Percentiles rank a stretch among this genome's conserved stretches.
phyloP scores from a whole-genome alignment of 2,888 invertebrate genomes.

The Phalera bucephala region DNA sequence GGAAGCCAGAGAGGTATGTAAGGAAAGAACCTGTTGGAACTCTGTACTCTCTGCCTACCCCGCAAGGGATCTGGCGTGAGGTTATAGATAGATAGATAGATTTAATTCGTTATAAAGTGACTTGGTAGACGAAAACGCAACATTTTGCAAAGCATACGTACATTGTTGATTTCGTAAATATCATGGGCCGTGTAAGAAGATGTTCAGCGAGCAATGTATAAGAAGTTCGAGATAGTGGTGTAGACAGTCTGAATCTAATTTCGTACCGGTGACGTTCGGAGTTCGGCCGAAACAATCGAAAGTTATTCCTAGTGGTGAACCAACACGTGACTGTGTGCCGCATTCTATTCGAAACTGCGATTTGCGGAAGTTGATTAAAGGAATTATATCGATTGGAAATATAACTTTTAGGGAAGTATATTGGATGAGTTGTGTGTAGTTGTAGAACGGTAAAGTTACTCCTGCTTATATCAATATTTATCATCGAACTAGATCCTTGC shows the following conservation, averaged over 20 bases:
- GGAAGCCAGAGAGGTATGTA: no score
- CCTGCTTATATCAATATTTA: no score
- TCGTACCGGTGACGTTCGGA: conserved; percentile 64
- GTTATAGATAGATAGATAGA: no score
- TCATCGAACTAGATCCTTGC: no score
- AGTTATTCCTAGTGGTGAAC: conserved; percentile 76
- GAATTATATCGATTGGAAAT: conserved; percentile 20
- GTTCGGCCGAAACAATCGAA: conserved; percentile 71
- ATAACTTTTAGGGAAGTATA: no score
- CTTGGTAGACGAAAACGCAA: neutral
- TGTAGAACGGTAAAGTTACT: no score
- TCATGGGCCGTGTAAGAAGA: conserved; percentile 14
- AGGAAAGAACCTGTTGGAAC: no score
- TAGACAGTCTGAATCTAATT: conserved; percentile 70
- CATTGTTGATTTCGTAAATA: conserved; percentile 16
- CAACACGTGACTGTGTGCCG: conserved; percentile 63
- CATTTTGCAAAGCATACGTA: no score
- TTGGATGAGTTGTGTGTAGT: no score
- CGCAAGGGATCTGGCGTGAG: no score
- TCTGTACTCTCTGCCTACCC: no score
- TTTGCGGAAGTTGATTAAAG: conserved; percentile 57
- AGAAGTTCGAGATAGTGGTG: conserved; percentile 43
- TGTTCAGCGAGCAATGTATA: conserved; percentile 38
- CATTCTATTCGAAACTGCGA: conserved; percentile 58
- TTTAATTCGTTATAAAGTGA: no score